phyloP scores from a whole-genome alignment of 2,797 vertebrate genomes.

The Capromys pilorides region DNA sequence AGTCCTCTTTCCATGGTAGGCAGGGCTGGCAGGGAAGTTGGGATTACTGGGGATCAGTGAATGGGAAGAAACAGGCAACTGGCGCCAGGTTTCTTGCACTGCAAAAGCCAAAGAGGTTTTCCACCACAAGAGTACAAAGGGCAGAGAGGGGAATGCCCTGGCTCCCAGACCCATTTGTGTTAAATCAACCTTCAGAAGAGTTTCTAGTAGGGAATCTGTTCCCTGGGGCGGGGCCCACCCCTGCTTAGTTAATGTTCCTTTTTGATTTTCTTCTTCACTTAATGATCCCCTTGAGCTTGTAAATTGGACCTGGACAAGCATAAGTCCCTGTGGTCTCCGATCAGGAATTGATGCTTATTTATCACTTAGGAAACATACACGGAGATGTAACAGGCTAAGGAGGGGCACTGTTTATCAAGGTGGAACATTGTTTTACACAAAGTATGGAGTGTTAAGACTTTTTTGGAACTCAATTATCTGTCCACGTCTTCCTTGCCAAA shows the following conservation, averaged over 20 bases:
- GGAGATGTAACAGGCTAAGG: neutral
- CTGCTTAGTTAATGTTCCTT: neutral
- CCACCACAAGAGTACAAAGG: neutral
- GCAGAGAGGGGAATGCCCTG: neutral
- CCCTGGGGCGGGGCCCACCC: neutral
- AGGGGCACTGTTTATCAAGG: neutral
- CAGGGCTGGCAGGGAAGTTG: constrained; percentile 11
- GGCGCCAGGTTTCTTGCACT: neutral
- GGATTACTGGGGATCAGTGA: neutral
- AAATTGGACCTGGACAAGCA: neutral
- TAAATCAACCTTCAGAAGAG: neutral
- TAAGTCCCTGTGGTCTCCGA: neutral
- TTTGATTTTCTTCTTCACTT: neutral
- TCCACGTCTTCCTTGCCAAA: neutral
- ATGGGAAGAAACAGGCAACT: neutral
- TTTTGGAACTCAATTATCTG: neutral
- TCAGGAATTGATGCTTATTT: constrained; percentile 4
- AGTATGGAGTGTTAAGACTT: neutral
- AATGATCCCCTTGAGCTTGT: neutral
- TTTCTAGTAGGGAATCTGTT: neutral
- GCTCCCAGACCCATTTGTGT: neutral
- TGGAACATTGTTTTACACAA: neutral
- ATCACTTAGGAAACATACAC: neutral
- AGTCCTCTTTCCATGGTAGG: constrained; percentile 17
- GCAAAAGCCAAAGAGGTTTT: constrained; percentile 18